phyloP scores from a whole-genome alignment of 2,113 vertebrate species.

The Erpornis zantholeuca region DNA sequence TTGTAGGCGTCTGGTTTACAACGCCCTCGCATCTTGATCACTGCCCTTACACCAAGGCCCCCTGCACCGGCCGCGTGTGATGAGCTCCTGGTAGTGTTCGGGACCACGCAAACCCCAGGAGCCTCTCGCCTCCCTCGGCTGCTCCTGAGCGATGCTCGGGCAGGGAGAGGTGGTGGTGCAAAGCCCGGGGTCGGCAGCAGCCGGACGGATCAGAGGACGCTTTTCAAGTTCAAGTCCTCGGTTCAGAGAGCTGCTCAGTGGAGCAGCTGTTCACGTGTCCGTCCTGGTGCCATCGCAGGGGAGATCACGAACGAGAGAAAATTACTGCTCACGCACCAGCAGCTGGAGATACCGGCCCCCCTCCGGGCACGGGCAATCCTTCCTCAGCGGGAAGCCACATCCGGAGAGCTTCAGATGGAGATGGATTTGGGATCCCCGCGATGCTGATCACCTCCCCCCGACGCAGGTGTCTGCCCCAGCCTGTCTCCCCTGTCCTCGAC shows the following conservation, averaged over 20 bases:
- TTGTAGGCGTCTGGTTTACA: conserved; percentile 24
- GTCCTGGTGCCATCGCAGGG: background rate
- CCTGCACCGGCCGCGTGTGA: accelerated
- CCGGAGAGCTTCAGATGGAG: background rate
- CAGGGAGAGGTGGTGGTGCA: accelerated
- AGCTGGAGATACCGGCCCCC: background rate
- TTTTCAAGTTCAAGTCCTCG: background rate
- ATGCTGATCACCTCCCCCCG: background rate
- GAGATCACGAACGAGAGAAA: background rate
- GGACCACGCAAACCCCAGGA: accelerated
- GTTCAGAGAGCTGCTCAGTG: background rate
- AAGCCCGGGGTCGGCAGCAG: background rate
- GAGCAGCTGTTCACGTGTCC: background rate
- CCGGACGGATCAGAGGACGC: background rate
- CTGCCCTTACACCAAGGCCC: background rate
- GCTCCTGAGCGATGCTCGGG: background rate
- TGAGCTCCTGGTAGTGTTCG: background rate
- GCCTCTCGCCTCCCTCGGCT: background rate
- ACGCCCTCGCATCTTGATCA: background rate
- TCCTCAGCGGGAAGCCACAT: accelerated
- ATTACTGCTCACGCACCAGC: background rate
- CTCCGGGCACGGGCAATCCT: background rate
- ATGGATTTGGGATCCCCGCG: background rate
- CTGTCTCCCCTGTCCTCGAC: background rate
- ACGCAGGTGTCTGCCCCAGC: background rate